These are phyloP conservation scores for Tetheella fluctuosa DNA, from an alignment of 2,888 invertebrate genomes.

Conservation along the genomic window DNA sequence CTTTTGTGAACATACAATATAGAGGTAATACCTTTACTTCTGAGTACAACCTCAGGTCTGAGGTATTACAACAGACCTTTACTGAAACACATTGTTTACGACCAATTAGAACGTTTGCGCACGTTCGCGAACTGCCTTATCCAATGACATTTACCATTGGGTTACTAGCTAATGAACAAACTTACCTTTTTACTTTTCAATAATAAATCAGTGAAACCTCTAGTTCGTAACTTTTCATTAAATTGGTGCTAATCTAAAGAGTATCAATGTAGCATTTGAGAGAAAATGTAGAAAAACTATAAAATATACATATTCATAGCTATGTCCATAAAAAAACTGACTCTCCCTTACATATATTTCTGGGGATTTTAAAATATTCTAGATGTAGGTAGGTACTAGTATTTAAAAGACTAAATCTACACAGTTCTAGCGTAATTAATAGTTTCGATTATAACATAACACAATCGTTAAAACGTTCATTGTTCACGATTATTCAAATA, in stretches of 20 bases:
- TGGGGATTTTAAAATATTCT: no score
- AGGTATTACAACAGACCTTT: constrained; percentile 14
- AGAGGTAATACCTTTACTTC: not conserved
- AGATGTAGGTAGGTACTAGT: not conserved
- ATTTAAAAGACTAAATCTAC: not conserved
- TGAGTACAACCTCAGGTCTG: not conserved
- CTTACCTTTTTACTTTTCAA: not conserved
- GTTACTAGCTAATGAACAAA: constrained; percentile 4
- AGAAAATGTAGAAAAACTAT: no score
- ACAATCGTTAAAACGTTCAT: constrained; percentile 35
- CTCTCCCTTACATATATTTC: no score
- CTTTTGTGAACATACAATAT: not conserved
- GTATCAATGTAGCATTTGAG: no score
- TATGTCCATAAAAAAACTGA: no score
- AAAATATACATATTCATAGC: no score
- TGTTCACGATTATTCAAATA: constrained; percentile 45
- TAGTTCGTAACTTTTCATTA: no score
- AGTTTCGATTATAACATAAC: constrained; percentile 40
- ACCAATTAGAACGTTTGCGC: constrained; percentile 66
- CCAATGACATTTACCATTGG: constrained; percentile 37
- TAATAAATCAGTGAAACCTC: not conserved
- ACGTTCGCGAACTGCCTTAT: constrained; percentile 51
- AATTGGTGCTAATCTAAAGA: no score
- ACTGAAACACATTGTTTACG: constrained; percentile 42
- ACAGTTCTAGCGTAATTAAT: constrained; percentile 34